These are phyloP conservation scores for Lordiphosa mommai DNA, from an alignment of 1,140 invertebrate genomes.

Conservation along the genomic window DNA sequence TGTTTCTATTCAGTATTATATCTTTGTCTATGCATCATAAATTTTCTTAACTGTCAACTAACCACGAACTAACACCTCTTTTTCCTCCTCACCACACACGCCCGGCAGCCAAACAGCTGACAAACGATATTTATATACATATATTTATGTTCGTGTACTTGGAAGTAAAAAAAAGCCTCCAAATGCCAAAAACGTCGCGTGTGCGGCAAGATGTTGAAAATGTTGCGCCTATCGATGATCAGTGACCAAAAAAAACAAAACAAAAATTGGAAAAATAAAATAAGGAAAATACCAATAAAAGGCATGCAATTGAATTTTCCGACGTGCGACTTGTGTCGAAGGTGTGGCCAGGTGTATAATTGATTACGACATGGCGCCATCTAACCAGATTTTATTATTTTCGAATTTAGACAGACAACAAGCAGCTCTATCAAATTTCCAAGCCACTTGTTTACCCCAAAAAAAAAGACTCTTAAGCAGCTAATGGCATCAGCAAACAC, in stretches of 20 bases:
- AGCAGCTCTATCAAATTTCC: constrained; percentile 70
- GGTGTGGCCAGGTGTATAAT: constrained; percentile 64
- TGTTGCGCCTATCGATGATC: constrained; percentile 56
- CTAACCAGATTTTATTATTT: constrained; percentile 26
- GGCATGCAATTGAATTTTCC: constrained; percentile 48
- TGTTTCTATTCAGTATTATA: constrained; percentile 58
- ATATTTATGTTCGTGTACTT: constrained; percentile 12
- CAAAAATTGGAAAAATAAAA: constrained; percentile 18
- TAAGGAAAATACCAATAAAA: constrained; percentile 46
- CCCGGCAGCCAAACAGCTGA: constrained; percentile 52
- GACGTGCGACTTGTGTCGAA: constrained; percentile 45
- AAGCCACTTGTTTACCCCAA: constrained; percentile 51
- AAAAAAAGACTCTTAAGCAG: constrained; percentile 40
- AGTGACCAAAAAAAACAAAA: constrained; percentile 17
- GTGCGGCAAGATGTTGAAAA: constrained; percentile 43
- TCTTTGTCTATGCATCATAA: constrained; percentile 66
- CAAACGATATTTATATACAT: constrained; percentile 55
- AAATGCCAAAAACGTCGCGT: constrained; percentile 72
- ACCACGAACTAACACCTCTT: constrained; percentile 26
- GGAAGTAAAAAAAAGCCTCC: constrained; percentile 25
- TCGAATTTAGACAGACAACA: constrained; percentile 23
- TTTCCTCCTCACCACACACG: constrained; percentile 27
- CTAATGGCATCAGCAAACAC: constrained; percentile 38
- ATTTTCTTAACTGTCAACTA: constrained; percentile 64
- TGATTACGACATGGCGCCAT: constrained; percentile 67